A percentile compares a stretch with the other conserved stretches of the same genome.
Conservation (phyloP, 2,797 vertebrate genomes). For the Sebastes kiyomatsui region DNA sequence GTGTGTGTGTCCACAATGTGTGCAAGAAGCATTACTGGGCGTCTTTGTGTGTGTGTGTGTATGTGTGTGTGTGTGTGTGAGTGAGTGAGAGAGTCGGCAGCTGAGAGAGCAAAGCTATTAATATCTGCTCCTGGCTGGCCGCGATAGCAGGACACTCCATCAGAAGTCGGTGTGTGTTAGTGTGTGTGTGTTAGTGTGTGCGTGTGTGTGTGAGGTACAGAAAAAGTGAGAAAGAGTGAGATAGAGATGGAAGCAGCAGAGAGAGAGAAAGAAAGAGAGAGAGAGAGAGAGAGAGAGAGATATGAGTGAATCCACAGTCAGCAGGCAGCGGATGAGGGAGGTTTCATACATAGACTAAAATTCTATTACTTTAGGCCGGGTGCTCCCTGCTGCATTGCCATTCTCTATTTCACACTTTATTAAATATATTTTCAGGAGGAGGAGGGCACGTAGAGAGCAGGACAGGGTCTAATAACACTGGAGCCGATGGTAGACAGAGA, state of each 20-base stretch:
- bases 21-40: neutral
- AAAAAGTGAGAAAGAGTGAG: slow-evolving; percentile 5
- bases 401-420: slow-evolving; percentile 65
- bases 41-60: neutral
- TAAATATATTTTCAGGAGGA: slow-evolving; percentile 34
- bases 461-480: slow-evolving; percentile 5
- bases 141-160: slow-evolving; percentile 59
- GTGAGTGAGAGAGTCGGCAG: slow-evolving; percentile 10
- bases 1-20: no score
- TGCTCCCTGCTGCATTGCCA: slow-evolving; percentile 2
- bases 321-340: slow-evolving; percentile 30
- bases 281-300: neutral
- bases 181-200: slow-evolving; percentile 5
- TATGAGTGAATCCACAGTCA: slow-evolving; percentile 20
- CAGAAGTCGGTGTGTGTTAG: slow-evolving; percentile 30
- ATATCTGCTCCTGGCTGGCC: slow-evolving; percentile 60
- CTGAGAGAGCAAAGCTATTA: slow-evolving; percentile 66
- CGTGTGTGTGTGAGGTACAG: slow-evolving; percentile 8
- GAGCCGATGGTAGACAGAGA: slow-evolving; percentile 35
- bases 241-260: neutral
- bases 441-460: neutral
- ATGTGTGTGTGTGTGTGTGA: slow-evolving; percentile 2
- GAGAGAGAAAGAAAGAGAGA: neutral
- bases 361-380: slow-evolving; percentile 27
- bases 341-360: slow-evolving; percentile 32